phyloP scores from a whole-genome alignment of 2,113 vertebrate species.

The Gnathonemus echidnorhynchus region DNA sequence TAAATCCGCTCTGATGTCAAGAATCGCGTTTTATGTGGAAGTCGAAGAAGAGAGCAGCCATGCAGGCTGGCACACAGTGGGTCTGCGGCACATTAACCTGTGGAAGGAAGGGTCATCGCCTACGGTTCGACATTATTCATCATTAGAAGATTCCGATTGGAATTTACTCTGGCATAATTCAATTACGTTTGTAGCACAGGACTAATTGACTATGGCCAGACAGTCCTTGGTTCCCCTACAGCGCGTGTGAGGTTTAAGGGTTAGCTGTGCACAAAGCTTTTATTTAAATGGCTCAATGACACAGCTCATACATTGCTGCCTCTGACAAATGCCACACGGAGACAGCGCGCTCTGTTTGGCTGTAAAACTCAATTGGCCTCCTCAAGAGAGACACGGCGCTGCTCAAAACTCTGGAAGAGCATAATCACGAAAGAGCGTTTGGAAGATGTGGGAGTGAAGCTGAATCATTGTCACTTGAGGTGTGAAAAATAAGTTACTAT shows the following conservation, averaged over 20 bases:
- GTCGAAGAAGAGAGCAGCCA: neutral
- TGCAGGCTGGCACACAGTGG: neutral
- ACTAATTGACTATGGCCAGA: constrained; percentile 10
- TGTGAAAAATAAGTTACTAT: neutral
- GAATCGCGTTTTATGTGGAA: neutral
- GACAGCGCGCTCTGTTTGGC: neutral
- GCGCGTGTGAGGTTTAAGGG: neutral
- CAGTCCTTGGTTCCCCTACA: neutral
- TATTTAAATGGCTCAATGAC: neutral
- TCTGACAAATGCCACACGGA: neutral
- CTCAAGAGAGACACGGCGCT: neutral
- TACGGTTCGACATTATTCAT: neutral
- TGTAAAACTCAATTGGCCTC: neutral
- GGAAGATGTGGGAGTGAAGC: neutral
- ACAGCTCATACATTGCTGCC: neutral
- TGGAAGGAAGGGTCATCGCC: neutral
- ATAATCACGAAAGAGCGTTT: neutral
- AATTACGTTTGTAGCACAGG: neutral
- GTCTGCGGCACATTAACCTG: neutral
- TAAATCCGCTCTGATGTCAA: neutral
- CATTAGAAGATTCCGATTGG: neutral
- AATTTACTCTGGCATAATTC: constrained; percentile 3
- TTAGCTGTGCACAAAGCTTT: neutral
- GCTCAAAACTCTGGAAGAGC: neutral
- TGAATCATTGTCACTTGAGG: neutral